Evolutionary conservation across 2,797 vertebrate species (phyloP).

Genomic region (Phalanger gymnotis): DNA sequence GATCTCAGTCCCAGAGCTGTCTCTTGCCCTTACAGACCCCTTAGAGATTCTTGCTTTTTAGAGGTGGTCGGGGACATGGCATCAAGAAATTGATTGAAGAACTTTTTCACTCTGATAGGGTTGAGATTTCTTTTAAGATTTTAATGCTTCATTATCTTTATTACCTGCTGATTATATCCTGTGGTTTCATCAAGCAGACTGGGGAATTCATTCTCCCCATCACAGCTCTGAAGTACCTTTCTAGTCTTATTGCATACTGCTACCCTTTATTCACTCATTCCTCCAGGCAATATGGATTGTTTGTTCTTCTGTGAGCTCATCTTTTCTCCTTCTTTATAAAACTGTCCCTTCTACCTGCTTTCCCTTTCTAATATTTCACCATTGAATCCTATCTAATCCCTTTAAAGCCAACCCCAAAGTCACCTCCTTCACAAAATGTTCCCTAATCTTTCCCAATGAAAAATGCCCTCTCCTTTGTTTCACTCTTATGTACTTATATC

Average conservation of each 20-base stretch:
- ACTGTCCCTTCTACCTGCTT: not conserved
- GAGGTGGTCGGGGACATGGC: not conserved
- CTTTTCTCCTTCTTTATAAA: not conserved
- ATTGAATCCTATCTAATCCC: not conserved
- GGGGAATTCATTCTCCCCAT: not conserved
- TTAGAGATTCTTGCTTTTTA: not conserved
- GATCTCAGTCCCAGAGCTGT: not conserved
- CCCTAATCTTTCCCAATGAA: not conserved
- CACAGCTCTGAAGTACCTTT: not conserved
- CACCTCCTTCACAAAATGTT: not conserved
- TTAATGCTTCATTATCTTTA: not conserved
- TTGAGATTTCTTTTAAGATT: not conserved
- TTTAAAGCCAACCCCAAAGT: not conserved
- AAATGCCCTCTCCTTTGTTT: not conserved
- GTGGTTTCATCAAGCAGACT: not conserved
- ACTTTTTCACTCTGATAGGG: not conserved
- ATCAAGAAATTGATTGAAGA: not conserved
- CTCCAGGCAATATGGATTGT: not conserved
- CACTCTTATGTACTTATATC: not conserved
- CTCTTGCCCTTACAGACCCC: not conserved
- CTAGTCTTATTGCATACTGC: not conserved
- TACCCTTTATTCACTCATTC: not conserved
- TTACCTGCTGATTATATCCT: not conserved
- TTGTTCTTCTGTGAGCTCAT: not conserved
- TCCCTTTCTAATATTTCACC: not conserved